These are phyloP conservation scores for Indicator indicator DNA, from an alignment of 2,113 vertebrate species.

Conservation along the genomic window DNA sequence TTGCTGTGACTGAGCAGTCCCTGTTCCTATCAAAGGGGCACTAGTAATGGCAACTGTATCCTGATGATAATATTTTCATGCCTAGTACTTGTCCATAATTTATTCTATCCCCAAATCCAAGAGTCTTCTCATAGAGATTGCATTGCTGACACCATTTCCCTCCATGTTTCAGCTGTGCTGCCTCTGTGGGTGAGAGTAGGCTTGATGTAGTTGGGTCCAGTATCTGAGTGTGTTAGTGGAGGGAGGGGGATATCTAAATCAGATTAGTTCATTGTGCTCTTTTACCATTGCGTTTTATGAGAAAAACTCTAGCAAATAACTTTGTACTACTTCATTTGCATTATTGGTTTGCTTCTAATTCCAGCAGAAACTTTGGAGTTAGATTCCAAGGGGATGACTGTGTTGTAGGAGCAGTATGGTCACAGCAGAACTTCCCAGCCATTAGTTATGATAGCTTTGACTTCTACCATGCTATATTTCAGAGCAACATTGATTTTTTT, in stretches of 20 bases:
- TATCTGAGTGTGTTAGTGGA: not conserved
- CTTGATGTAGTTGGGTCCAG: not conserved
- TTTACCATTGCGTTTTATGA: not conserved
- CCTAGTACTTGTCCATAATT: not conserved
- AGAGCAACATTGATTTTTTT: conserved; percentile 4
- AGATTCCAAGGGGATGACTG: not conserved
- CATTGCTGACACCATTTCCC: not conserved
- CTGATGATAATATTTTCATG: not conserved
- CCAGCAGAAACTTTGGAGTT: not conserved
- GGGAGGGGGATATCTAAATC: not conserved
- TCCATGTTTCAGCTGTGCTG: not conserved
- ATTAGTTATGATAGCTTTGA: not conserved
- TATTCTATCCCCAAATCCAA: not conserved
- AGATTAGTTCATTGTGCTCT: not conserved
- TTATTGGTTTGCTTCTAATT: not conserved
- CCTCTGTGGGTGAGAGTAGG: not conserved
- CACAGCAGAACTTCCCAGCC: not conserved
- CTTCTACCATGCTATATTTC: not conserved
- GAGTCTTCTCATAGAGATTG: not conserved
- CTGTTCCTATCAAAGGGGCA: not conserved
- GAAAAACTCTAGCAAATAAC: not conserved
- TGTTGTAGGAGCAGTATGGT: not conserved
- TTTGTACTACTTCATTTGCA: not conserved
- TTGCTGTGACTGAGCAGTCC: not conserved
- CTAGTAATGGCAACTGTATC: not conserved